Evolutionary conservation across 2,113 vertebrate species (phyloP).

Genomic region (Sterrhoptilus dennistouni): DNA sequence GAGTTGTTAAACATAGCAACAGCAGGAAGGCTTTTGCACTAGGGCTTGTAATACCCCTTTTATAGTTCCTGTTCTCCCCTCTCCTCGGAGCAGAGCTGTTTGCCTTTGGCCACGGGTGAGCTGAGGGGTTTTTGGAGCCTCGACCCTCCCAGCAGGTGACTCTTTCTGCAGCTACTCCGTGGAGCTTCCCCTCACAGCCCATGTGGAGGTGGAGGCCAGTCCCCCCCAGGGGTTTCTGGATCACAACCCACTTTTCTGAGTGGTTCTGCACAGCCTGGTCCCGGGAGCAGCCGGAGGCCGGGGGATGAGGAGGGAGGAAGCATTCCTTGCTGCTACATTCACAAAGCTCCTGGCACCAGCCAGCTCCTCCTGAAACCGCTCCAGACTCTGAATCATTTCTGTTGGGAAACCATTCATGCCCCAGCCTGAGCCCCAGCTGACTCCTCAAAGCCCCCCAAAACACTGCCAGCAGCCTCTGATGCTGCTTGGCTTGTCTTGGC

Average conservation of each 20-base stretch:
- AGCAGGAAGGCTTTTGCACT: slow-evolving; percentile 17
- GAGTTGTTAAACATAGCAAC: not conserved
- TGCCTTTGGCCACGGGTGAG: not conserved
- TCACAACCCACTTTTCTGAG: not conserved
- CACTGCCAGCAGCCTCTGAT: not conserved
- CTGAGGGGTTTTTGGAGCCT: not conserved
- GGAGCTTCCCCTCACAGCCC: not conserved
- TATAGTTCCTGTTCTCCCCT: not conserved
- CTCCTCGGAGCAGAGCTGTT: not conserved
- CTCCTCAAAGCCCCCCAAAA: not conserved
- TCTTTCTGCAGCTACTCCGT: not conserved
- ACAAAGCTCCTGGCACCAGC: slow-evolving; percentile 45
- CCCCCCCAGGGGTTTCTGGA: not conserved
- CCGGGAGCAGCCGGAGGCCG: not conserved
- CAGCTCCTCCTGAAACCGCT: slow-evolving; percentile 52
- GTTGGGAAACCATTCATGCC: slow-evolving; percentile 52
- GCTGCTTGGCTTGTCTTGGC: slow-evolving; percentile 12
- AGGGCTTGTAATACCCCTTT: not conserved
- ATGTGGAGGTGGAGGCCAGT: not conserved
- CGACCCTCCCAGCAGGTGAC: not conserved
- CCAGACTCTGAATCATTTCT: slow-evolving; percentile 60
- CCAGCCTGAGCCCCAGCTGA: slow-evolving; percentile 16
- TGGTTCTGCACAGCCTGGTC: not conserved
- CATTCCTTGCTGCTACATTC: slow-evolving; percentile 61
- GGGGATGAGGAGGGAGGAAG: slow-evolving; percentile 24